These are phyloP conservation scores for Malacoraja senta DNA, from an alignment of 2,797 vertebrate species.

Conservation along the genomic window DNA sequence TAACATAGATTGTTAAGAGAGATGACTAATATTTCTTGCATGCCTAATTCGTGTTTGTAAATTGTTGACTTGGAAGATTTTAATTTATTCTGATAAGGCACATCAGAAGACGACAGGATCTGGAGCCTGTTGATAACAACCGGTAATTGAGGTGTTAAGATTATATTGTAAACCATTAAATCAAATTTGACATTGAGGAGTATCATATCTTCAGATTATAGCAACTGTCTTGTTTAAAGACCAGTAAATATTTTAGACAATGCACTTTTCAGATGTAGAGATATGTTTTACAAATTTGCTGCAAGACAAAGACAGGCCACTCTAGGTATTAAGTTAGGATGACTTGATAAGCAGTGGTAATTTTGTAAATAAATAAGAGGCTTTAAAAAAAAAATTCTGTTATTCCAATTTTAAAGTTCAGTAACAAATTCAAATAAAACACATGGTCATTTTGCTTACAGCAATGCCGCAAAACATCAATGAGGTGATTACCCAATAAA, in stretches of 20 bases:
- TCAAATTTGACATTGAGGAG: background rate
- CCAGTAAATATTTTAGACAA: background rate
- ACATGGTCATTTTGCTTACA: background rate
- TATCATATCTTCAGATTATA: background rate
- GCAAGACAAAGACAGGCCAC: background rate
- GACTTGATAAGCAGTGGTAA: background rate
- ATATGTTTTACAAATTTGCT: background rate
- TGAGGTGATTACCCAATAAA: background rate
- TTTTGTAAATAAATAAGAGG: background rate
- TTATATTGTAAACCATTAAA: background rate
- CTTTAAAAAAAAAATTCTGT: background rate
- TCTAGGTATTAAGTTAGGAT: background rate
- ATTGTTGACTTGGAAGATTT: background rate
- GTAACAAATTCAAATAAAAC: background rate
- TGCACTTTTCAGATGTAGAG: background rate
- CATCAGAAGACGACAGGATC: background rate
- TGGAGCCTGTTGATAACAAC: background rate
- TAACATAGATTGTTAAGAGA: background rate
- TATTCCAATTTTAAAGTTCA: background rate
- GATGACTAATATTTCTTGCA: background rate
- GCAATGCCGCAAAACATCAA: background rate
- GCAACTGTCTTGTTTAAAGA: background rate
- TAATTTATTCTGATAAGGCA: background rate
- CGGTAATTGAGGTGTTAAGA: background rate
- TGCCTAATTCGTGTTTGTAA: background rate